Conservation (phyloP, 2,797 vertebrate species). For the Lutjanus campechanus region DNA sequence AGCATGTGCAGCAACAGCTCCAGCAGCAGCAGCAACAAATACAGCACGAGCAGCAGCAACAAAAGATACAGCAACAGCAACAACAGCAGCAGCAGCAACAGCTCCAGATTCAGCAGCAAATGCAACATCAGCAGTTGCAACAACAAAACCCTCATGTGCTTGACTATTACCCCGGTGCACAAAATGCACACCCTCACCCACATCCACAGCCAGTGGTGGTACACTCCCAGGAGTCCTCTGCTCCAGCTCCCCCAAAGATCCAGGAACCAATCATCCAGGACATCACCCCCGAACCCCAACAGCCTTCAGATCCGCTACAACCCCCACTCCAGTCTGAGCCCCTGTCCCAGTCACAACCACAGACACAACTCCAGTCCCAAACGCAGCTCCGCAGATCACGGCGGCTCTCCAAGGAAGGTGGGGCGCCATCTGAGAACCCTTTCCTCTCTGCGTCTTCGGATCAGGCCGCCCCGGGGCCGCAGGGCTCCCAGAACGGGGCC, state of each 20-base stretch:
- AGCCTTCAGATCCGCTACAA: constrained; percentile 66
- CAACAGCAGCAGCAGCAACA: constrained; percentile 76
- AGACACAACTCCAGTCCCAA: constrained; percentile 83
- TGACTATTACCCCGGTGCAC: constrained; percentile 79
- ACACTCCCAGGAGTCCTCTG: constrained; percentile 79
- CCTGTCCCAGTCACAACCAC: constrained; percentile 73
- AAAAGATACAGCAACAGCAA: constrained; percentile 70
- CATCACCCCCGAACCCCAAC: constrained; percentile 77
- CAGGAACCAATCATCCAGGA: constrained; percentile 79
- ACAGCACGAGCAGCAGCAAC: constrained; percentile 77
- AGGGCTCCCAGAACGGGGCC: constrained; percentile 68
- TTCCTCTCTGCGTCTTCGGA: constrained; percentile 72
- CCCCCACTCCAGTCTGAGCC: constrained; percentile 71
- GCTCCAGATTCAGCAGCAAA: constrained; percentile 84
- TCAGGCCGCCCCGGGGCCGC: constrained; percentile 53
- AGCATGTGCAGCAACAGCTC: constrained; percentile 72
- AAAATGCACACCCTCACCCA: constrained; percentile 80
- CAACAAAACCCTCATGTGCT: constrained; percentile 83
- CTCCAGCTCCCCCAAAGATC: constrained; percentile 59
- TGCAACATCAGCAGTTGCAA: constrained; percentile 88
- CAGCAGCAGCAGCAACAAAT: constrained; percentile 75
- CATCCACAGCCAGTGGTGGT: constrained; percentile 81
- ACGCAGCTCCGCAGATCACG: constrained; percentile 90
- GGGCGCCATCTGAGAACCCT: constrained; percentile 88
- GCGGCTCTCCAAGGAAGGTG: constrained; percentile 95